Base-by-base conservation (phyloP, 2,888 invertebrate species). In the Dryococelus australis region DNA sequence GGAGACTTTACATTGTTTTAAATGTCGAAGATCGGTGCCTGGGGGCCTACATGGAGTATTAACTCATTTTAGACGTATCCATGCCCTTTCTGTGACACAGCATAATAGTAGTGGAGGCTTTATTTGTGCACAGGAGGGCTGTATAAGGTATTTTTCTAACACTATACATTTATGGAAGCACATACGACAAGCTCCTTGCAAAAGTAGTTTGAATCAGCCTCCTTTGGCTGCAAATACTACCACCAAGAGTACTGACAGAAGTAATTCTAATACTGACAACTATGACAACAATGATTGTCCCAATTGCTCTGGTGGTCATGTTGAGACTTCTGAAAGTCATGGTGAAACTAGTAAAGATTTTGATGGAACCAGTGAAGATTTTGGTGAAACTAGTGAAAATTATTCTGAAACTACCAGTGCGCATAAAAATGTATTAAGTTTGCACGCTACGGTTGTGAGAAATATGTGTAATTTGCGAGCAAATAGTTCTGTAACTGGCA, bases 391-490 rank as follows among this genome's bases (percentile, higher is more conserved):
- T 65, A 65, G 13, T 65, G 65, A 20, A 65, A 65, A 16, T 65
- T 16, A 65, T 65, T 5, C 4, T 9, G 24, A 16, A 13, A 5
- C 24, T 5, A 12, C 16, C 16, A 20, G 16, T 65, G 24, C 65
- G 5, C 8, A 65, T 65, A 8, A 65, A 65, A 65, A 24, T 20
- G 24, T 16, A 65, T 65, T 65, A 5, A 65, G 65, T 65, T 65
- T 65, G 16, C 65, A 16, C 24, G 8, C 65, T 65, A 12, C 65
- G 16, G 65, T 65, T 20, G 65, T 65, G 24, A 13, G 65, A 85
- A 85, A 28, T 27, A 85, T 85, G 27, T 85, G 85, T 35, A 85
- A 85, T 13, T 35, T 85, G n/a, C 43, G 85, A 85, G 35, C 35
- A 85, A 51, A 51, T 51, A 43, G 47, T 51, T 51, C 47, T n/a